phyloP scores from a whole-genome alignment of 2,113 vertebrate genomes.

The Aspidoscelis tigris region DNA sequence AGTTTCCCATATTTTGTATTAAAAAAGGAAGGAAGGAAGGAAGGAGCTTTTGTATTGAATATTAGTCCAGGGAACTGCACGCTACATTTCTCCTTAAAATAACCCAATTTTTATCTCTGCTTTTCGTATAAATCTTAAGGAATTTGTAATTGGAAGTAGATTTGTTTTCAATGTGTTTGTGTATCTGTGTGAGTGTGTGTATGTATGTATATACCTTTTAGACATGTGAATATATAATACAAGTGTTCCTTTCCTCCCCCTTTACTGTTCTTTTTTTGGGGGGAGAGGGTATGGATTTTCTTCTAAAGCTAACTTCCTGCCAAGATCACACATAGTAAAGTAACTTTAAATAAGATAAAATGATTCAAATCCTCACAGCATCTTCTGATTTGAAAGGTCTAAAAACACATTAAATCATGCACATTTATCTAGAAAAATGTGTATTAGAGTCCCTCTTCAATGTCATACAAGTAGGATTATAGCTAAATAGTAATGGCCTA shows the following conservation, averaged over 20 bases:
- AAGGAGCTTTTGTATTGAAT: no score
- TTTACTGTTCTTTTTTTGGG: slow-evolving; percentile 20
- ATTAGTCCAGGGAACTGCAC: no score
- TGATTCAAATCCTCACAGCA: slow-evolving; percentile 32
- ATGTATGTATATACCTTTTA: no score
- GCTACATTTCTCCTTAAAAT: background rate
- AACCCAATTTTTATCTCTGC: slow-evolving; percentile 6
- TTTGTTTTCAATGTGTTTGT: no score
- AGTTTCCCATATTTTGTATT: no score
- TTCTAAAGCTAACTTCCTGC: slow-evolving; percentile 37
- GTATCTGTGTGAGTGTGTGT: no score
- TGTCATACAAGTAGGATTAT: slow-evolving; percentile 66
- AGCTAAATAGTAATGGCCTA: slow-evolving; percentile 65
- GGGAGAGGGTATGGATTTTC: slow-evolving; percentile 38
- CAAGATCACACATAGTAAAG: slow-evolving; percentile 52
- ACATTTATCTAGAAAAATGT: slow-evolving; percentile 63
- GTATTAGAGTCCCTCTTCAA: slow-evolving; percentile 52
- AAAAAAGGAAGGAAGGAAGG: no score
- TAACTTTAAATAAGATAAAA: slow-evolving; percentile 40
- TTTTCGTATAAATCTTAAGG: background rate
- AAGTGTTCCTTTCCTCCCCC: slow-evolving; percentile 19
- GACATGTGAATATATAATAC: no score
- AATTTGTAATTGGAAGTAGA: slow-evolving; percentile 27
- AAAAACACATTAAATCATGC: slow-evolving; percentile 59
- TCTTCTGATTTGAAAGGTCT: slow-evolving; percentile 62